phyloP scores from a whole-genome alignment of 2,888 invertebrate species.

The Phalera bucephala region DNA sequence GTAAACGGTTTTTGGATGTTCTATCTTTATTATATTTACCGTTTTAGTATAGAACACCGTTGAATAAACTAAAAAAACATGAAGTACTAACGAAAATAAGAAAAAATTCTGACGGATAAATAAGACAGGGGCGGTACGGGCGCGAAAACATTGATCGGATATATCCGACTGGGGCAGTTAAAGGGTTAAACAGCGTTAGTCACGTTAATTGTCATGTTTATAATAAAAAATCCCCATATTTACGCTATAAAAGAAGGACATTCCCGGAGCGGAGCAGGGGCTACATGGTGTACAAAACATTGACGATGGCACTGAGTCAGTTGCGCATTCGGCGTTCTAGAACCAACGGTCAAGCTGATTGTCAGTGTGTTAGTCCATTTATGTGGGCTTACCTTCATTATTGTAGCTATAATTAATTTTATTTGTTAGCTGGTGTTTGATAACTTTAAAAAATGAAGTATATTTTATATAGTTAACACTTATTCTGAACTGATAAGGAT shows the following conservation, averaged over 20 bases:
- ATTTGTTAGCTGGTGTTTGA: neutral
- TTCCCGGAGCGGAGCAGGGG: constrained; percentile 58
- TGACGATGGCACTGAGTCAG: constrained; percentile 70
- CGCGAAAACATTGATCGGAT: too few relatives aligned
- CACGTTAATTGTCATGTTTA: constrained; percentile 11
- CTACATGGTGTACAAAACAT: constrained; percentile 78
- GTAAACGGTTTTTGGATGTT: too few relatives aligned
- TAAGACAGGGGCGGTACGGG: too few relatives aligned
- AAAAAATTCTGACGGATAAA: too few relatives aligned
- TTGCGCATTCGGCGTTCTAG: constrained; percentile 57
- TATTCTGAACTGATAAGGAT: neutral
- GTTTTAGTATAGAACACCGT: too few relatives aligned
- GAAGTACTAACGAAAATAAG: too few relatives aligned
- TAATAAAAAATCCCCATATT: constrained; percentile 60
- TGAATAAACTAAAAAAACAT: too few relatives aligned
- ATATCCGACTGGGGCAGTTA: too few relatives aligned
- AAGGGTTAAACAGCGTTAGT: constrained; percentile 16
- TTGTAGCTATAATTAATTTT: neutral
- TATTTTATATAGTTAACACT: too few relatives aligned
- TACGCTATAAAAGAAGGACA: constrained; percentile 79
- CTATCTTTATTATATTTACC: too few relatives aligned
- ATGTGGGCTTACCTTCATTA: neutral
- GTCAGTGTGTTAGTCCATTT: constrained; percentile 36
- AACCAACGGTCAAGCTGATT: constrained; percentile 54
- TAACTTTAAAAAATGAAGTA: too few relatives aligned